Conservation (phyloP, 2,888 invertebrate genomes). For the Drosophila prolongata region DNA sequence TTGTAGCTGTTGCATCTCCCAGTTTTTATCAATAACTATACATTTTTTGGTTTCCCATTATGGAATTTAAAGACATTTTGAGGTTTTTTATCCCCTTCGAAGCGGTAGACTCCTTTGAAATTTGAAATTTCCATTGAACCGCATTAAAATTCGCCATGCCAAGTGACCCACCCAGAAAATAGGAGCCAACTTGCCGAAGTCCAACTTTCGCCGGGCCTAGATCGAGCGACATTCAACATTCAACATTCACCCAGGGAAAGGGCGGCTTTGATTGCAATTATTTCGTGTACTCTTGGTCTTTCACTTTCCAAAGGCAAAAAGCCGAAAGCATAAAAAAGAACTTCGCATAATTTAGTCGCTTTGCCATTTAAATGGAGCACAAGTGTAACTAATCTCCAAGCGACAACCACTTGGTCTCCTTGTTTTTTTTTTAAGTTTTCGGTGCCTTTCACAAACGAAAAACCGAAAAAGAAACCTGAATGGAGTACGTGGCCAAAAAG, state of each 20-base stretch:
- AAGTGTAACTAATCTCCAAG: conserved; percentile 79
- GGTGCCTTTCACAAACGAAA: conserved; percentile 72
- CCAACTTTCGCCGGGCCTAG: conserved; percentile 58
- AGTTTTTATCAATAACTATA: too few species aligned
- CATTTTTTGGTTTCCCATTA: background rate
- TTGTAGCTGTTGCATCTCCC: too few species aligned
- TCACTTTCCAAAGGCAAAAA: conserved; percentile 62
- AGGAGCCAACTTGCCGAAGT: conserved; percentile 19
- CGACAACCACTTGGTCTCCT: conserved; percentile 56
- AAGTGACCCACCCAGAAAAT: conserved; percentile 41
- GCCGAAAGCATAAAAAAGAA: conserved; percentile 50
- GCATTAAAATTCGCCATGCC: conserved; percentile 32
- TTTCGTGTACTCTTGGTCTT: conserved; percentile 52
- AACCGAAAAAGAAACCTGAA: conserved; percentile 50
- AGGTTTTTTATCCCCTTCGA: background rate
- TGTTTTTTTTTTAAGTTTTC: conserved; percentile 45
- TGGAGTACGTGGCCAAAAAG: conserved; percentile 50
- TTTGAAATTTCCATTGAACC: conserved; percentile 30
- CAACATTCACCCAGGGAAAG: conserved; percentile 69
- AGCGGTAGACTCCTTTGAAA: conserved; percentile 21
- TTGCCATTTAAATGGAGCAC: conserved; percentile 79
- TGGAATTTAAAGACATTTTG: background rate
- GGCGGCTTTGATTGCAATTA: conserved; percentile 73
- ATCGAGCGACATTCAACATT: conserved; percentile 65
- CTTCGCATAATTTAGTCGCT: conserved; percentile 80